Evolutionary conservation across 2,888 invertebrate genomes (phyloP), one percentile per base, ranked within the genome.

Genomic region (Ichneumoninae sp.): DNA sequence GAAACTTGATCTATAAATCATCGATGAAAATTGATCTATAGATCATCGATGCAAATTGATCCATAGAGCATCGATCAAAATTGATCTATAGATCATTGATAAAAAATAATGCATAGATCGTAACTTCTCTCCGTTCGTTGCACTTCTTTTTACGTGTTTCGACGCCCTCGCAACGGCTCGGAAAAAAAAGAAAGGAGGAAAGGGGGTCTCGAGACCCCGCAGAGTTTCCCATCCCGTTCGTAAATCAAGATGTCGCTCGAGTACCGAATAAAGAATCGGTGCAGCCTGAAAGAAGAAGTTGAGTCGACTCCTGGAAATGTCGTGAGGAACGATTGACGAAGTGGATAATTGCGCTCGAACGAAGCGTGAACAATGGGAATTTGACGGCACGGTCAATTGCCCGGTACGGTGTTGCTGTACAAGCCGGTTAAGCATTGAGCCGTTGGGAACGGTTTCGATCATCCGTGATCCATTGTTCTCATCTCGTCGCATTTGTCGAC

Each of bases 391-490:
- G 89, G 87, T 88, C 86, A 87, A 87, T 85, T 86, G 88, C 87
- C 87, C 85, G 73, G 65, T 75, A 77, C 68, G 19, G 16, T 76
- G 19, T 66, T 54, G 8, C 13, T 63, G 10, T 26, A 47, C 22
- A 19, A 74, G 65, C 36, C 52, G 16, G 66, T 33, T 76, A 30
- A 10, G 26, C 22, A 26, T 57, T 40, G 30, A 33, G 83, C 79
- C 84, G 84, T 85, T 90, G 88, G 89, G 89, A 88, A 88, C 81
- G 90, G 89, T 87, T 86, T 84, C 87, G 84, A 88, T 90, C 88
- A 88, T 88, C 88, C 89, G 87, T 88, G 88, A 89, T 87, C 87
- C 86, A 90, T 91, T 88, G 86, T 88, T 87, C 83, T 80, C 85
- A 68, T 83, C 60, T 30, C 60, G 60, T 63, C 30, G 30, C 16